Conservation (phyloP, 2,797 vertebrate species). For the Alcedo quadribrachys region DNA sequence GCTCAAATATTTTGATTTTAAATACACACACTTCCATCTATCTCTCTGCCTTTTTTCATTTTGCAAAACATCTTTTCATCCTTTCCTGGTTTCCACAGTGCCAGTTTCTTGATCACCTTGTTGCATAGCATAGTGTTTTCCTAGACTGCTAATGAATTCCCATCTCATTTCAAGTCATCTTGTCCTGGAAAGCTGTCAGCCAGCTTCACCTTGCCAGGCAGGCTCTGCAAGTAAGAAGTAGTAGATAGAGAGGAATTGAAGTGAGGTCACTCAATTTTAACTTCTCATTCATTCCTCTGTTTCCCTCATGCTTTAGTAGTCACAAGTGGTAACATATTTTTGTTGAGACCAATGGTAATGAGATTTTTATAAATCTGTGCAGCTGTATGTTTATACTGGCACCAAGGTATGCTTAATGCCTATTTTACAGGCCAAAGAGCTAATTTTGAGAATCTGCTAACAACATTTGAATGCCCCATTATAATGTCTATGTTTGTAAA, state of each 20-base stretch:
- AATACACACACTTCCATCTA: not conserved
- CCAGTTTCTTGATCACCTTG: not conserved
- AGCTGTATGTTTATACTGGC: slow-evolving; percentile 33
- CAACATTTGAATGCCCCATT: slow-evolving; percentile 21
- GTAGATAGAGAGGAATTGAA: not conserved
- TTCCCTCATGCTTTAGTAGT: not conserved
- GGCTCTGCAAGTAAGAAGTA: not conserved
- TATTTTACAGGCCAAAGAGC: slow-evolving; percentile 9
- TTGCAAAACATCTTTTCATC: not conserved
- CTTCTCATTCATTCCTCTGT: slow-evolving; percentile 16
- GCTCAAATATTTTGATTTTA: not conserved
- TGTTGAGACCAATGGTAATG: not conserved
- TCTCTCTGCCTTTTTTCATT: not conserved
- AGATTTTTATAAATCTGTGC: slow-evolving; percentile 14
- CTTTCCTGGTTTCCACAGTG: not conserved
- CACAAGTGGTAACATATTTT: slow-evolving; percentile 9
- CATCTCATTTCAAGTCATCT: not conserved
- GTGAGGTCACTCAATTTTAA: not conserved
- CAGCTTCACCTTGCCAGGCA: not conserved
- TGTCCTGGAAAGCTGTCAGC: not conserved
- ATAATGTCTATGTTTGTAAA: slow-evolving; percentile 29
- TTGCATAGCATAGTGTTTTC: not conserved
- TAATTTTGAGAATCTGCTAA: not conserved
- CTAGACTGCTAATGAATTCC: not conserved
- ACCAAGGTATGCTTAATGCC: not conserved